Conservation (phyloP, 2,113 vertebrate species). For the Carlito syrichta region DNA sequence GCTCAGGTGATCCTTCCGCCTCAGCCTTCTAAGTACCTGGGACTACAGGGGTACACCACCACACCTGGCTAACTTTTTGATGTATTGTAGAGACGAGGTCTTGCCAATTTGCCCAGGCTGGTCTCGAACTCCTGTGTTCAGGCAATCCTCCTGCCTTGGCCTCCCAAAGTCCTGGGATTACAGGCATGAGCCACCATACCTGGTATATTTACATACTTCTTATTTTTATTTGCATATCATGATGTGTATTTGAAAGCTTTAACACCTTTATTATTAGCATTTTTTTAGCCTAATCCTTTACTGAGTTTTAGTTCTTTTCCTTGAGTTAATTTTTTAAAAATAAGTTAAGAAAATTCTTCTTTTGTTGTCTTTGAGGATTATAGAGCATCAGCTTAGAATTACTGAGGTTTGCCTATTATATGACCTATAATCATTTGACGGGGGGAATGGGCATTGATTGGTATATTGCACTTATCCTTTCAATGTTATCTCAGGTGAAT, state of each 20-base stretch:
- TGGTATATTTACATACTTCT: too few relatives aligned
- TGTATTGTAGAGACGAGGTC: too few relatives aligned
- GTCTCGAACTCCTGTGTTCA: too few relatives aligned
- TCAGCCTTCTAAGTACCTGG: too few relatives aligned
- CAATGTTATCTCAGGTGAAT: neutral
- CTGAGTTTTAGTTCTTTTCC: slow-evolving; percentile 4
- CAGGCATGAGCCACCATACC: too few relatives aligned
- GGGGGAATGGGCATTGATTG: neutral
- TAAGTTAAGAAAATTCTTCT: neutral
- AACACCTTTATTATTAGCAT: neutral
- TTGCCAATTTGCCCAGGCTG: too few relatives aligned
- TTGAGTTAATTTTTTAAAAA: slow-evolving; percentile 6
- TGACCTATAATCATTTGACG: neutral
- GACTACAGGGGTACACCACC: too few relatives aligned
- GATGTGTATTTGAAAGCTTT: neutral
- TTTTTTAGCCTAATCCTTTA: neutral
- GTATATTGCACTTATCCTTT: neutral
- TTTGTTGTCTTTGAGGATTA: neutral
- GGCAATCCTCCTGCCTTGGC: too few relatives aligned
- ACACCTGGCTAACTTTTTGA: too few relatives aligned
- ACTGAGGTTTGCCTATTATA: neutral
- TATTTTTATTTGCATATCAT: neutral
- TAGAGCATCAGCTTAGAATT: neutral
- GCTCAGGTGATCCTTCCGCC: too few relatives aligned
- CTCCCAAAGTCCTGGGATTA: too few relatives aligned